phyloP scores from a whole-genome alignment of 2,113 vertebrate species.

The Cephalopterus ornatus region DNA sequence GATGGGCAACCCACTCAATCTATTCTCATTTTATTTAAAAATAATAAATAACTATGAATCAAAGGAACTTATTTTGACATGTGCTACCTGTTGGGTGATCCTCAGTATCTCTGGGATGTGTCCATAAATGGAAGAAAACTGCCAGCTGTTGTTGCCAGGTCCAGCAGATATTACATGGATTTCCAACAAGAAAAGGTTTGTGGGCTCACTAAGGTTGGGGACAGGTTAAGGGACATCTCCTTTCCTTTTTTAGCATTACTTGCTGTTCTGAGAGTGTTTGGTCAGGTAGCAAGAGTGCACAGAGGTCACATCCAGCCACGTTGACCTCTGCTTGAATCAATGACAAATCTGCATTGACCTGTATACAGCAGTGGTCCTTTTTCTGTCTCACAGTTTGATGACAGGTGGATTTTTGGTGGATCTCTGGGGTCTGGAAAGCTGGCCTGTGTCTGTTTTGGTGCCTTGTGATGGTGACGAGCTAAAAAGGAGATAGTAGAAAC shows the following conservation, averaged over 20 bases:
- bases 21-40: slow-evolving; percentile 51
- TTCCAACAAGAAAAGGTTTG: background rate
- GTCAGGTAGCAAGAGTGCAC: background rate
- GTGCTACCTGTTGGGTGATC: slow-evolving; percentile 1
- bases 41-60: slow-evolving; percentile 36
- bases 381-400: background rate
- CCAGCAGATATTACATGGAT: background rate
- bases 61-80: background rate
- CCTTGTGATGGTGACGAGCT: background rate
- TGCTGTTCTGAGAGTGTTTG: background rate
- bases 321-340: background rate
- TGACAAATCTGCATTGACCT: background rate
- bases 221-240: background rate
- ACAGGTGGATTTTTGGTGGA: background rate
- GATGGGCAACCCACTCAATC: background rate
- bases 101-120: background rate
- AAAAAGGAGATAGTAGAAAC: background rate
- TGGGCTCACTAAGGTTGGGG: background rate
- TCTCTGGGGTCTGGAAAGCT: background rate
- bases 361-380: background rate
- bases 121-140: background rate
- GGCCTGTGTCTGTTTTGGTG: background rate
- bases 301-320: background rate
- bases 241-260: background rate
- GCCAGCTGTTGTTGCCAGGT: background rate